Evolutionary conservation across 2,888 invertebrate genomes (phyloP).

Genomic region (Litoditis marina): DNA sequence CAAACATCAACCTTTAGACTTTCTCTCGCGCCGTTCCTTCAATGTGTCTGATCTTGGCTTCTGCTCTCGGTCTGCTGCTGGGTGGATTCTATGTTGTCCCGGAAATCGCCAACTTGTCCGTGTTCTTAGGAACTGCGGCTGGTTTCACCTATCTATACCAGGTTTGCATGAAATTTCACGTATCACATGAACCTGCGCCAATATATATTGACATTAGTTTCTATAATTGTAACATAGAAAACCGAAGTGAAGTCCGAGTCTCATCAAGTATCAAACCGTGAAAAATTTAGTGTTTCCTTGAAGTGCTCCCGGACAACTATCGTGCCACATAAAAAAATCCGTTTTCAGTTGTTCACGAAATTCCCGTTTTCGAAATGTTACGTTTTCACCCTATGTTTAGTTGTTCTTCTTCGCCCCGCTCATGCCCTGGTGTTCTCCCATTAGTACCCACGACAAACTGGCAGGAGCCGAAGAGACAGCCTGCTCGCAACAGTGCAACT

Average conservation of each 20-base stretch:
- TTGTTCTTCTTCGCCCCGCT: conserved; percentile 31
- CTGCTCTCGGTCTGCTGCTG: conserved; percentile 26
- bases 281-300: too few species aligned
- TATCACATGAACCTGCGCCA: background rate
- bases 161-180: too few species aligned
- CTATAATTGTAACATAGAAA: too few species aligned
- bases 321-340: too few species aligned
- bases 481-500: too few species aligned
- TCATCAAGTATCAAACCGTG: too few species aligned
- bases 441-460: background rate
- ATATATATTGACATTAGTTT: background rate
- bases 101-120: conserved; percentile 30
- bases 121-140: conserved; percentile 26
- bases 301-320: too few species aligned
- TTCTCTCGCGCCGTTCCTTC: conserved; percentile 35
- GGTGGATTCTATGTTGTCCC: conserved; percentile 25
- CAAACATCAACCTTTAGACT: too few species aligned
- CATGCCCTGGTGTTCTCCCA: conserved; percentile 13
- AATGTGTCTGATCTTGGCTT: conserved; percentile 22
- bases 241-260: too few species aligned
- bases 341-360: background rate
- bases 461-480: background rate
- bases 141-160: conserved; percentile 22
- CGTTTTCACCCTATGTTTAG: conserved; percentile 6
- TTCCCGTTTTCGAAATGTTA: background rate